Evolutionary conservation across 2,113 vertebrate species (phyloP).

Genomic region (Dasyornis broadbenti): DNA sequence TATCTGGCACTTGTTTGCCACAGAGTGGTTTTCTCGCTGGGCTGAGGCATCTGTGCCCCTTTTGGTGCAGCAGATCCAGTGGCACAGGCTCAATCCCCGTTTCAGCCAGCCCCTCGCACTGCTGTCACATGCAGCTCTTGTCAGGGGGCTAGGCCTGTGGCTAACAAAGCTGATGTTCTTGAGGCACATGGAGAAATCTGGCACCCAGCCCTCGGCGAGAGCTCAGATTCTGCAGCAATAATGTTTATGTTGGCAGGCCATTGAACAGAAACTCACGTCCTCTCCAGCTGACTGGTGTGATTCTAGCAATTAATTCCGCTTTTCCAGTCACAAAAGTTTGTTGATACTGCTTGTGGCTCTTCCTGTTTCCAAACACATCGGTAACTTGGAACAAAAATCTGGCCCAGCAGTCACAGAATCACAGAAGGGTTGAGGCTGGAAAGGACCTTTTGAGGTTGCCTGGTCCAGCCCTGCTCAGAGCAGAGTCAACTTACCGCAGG

Average conservation of each 20-base stretch:
- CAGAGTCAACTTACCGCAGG: not conserved
- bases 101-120: not conserved
- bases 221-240: conserved; percentile 4
- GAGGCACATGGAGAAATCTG: not conserved
- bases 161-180: not conserved
- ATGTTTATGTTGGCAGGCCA: not conserved
- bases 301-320: conserved; percentile 36
- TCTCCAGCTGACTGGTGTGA: conserved; percentile 23
- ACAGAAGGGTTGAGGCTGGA: not conserved
- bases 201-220: not conserved
- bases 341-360: conserved; percentile 43
- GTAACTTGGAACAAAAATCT: not conserved
- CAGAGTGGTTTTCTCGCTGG: not conserved
- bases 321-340: conserved; percentile 33
- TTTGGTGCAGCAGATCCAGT: not conserved
- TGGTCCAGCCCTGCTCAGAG: not conserved
- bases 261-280: not conserved
- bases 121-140: not conserved
- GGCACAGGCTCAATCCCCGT: not conserved
- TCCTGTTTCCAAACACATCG: conserved; percentile 29
- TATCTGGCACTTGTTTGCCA: not conserved
- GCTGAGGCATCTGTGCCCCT: rapidly evolving
- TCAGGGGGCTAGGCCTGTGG: not conserved
- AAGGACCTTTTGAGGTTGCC: not conserved
- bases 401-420: not conserved